Evolutionary conservation across 2,797 vertebrate genomes (phyloP).

Genomic region (Enteromius viviparus): DNA sequence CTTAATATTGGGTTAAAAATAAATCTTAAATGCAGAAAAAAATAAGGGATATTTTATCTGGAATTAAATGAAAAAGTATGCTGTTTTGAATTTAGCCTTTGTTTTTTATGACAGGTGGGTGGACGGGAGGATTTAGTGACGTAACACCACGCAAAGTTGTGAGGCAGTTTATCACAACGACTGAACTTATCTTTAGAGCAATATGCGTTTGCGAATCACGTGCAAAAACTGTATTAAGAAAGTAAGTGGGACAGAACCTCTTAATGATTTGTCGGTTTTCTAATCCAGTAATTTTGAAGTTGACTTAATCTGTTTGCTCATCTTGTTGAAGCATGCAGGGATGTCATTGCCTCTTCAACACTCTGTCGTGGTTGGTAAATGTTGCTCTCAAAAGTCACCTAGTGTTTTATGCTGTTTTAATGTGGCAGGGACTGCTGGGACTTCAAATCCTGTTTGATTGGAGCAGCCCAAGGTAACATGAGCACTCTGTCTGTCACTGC

Average conservation of each 20-base stretch:
- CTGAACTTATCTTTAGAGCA: background rate
- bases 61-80: background rate
- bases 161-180: background rate
- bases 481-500: constrained; percentile 12
- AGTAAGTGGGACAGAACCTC: background rate
- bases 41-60: background rate
- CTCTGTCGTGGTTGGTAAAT: background rate
- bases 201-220: background rate
- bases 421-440: background rate
- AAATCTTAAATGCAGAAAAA: background rate
- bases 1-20: background rate
- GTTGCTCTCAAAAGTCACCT: background rate
- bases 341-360: background rate
- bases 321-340: background rate
- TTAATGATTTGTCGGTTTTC: background rate
- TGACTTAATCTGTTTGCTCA: background rate
- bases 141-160: background rate
- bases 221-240: background rate
- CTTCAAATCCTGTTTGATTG: background rate
- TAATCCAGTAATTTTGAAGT: background rate
- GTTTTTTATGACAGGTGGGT: background rate
- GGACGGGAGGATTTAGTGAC: background rate
- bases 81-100: background rate
- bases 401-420: constrained; percentile 2
- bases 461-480: background rate